Percentiles rank a stretch among this genome's conserved stretches.
phyloP scores from a whole-genome alignment of 1,140 invertebrate genomes.

The Lepidostoma basale region DNA sequence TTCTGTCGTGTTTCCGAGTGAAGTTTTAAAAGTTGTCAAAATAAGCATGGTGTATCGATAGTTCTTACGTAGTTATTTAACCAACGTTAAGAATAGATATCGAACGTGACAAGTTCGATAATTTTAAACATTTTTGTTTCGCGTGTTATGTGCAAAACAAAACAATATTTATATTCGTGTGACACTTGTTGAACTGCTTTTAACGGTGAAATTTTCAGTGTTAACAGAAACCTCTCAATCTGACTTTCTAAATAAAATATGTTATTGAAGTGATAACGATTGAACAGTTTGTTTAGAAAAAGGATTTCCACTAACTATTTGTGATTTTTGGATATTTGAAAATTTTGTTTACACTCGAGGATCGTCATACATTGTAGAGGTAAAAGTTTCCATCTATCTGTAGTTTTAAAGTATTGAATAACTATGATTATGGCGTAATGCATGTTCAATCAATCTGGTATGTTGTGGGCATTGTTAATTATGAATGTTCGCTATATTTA shows the following conservation, averaged over 20 bases:
- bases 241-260: slow-evolving; percentile 11
- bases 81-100: background rate
- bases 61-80: background rate
- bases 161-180: background rate
- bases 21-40: slow-evolving; percentile 10
- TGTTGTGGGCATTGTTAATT: too few relatives aligned
- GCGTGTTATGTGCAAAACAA: background rate
- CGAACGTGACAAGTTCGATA: too few relatives aligned
- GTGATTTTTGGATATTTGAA: too few relatives aligned
- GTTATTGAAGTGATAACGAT: background rate
- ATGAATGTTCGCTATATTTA: background rate
- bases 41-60: background rate
- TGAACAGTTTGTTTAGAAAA: too few relatives aligned
- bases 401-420: too few relatives aligned
- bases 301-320: too few relatives aligned
- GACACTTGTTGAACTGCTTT: slow-evolving; percentile 22
- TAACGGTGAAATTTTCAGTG: slow-evolving; percentile 18
- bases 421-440: too few relatives aligned
- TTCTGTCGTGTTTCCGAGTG: background rate
- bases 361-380: too few relatives aligned
- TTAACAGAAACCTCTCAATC: slow-evolving; percentile 7
- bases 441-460: too few relatives aligned
- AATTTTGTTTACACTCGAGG: too few relatives aligned
- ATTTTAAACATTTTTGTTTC: too few relatives aligned
- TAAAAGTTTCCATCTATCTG: too few relatives aligned